A percentile compares a stretch with the other conserved stretches of the same genome.
These are phyloP conservation scores for Oligia strigilis DNA, from an alignment of 2,888 invertebrate genomes.

Conservation along the genomic window DNA sequence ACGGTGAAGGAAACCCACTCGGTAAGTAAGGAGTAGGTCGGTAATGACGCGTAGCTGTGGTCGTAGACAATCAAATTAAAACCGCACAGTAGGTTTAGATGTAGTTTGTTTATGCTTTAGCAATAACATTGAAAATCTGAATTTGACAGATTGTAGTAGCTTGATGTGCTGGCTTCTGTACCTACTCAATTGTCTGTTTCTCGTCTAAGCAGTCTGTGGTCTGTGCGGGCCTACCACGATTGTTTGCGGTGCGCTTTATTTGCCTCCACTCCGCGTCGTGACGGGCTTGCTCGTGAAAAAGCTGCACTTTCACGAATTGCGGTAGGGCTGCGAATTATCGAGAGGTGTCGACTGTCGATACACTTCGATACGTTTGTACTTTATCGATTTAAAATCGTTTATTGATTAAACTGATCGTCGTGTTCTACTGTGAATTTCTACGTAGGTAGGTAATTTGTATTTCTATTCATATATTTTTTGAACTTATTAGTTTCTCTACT, in stretches of 20 bases:
- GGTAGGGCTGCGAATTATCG: slow-evolving; percentile 55
- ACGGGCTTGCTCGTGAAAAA: slow-evolving; percentile 75
- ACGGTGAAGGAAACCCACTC: slow-evolving; percentile 62
- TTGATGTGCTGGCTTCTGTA: neutral
- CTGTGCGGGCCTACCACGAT: slow-evolving; percentile 70
- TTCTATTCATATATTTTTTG: neutral
- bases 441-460: neutral
- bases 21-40: slow-evolving; percentile 24
- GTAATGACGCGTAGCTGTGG: slow-evolving; percentile 19
- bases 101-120: neutral
- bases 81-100: neutral
- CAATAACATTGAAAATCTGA: too few species aligned
- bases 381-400: slow-evolving; percentile 11
- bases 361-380: neutral
- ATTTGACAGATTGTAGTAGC: too few species aligned
- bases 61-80: neutral
- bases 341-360: slow-evolving; percentile 17
- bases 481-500: neutral
- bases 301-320: slow-evolving; percentile 83
- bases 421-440: neutral
- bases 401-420: neutral
- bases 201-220: slow-evolving; percentile 32
- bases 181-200: neutral
- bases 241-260: slow-evolving; percentile 80
- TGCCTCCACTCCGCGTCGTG: slow-evolving; percentile 66